Conservation (phyloP, 2,113 vertebrate genomes). For the Castor canadensis region DNA sequence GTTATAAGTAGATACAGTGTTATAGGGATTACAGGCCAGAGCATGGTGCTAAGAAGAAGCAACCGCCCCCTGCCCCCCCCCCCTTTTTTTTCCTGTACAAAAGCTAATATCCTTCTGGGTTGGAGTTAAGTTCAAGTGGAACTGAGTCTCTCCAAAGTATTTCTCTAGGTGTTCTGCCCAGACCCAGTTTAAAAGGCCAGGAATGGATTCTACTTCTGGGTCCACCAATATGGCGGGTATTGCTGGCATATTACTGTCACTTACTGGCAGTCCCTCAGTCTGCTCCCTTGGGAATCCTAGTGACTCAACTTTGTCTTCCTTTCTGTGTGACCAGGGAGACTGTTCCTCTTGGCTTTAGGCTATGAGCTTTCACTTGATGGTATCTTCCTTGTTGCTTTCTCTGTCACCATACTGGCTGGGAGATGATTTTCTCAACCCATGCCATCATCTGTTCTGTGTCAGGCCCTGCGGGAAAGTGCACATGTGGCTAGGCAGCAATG, state of each 20-base stretch:
- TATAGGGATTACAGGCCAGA: fast-evolving
- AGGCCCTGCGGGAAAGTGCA: not conserved
- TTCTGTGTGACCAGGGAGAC: not conserved
- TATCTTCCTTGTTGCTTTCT: not conserved
- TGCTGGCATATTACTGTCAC: not conserved
- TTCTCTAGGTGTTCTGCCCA: not conserved
- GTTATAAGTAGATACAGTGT: not conserved
- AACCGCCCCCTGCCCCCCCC: no score
- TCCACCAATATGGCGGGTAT: not conserved
- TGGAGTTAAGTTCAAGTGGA: not conserved
- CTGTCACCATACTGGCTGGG: not conserved
- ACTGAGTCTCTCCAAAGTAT: not conserved
- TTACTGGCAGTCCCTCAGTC: not conserved
- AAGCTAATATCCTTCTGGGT: not conserved
- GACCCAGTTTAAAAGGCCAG: not conserved
- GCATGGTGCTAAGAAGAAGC: not conserved
- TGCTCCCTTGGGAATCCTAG: not conserved
- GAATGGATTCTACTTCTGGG: not conserved
- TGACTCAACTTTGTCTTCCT: not conserved
- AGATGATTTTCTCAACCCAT: not conserved
- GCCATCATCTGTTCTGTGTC: fast-evolving
- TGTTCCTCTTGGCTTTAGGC: not conserved
- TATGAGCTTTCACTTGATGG: not conserved
- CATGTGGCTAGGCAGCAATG: not conserved
- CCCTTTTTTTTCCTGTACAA: not conserved